Base-by-base conservation (phyloP, 1,140 invertebrate species). In the Antheraea pernyi region DNA sequence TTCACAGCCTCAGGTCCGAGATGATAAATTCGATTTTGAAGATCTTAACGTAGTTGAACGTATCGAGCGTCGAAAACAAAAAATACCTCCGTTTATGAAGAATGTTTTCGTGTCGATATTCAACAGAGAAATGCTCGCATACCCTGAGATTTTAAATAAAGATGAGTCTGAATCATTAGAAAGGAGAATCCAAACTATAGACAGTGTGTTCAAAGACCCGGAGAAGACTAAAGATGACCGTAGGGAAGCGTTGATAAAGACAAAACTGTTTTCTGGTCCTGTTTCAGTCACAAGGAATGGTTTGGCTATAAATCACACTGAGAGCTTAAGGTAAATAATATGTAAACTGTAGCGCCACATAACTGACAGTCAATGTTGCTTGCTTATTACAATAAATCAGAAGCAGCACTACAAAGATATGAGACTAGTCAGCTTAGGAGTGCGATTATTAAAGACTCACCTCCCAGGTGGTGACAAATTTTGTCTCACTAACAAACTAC, bases 61-160 rank as follows among this genome's bases (percentile, higher is more conserved):
- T 11, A 69, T 70, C 0, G 88, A 90, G 22, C 81, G 83, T 4
- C 72, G 86, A 22, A 89, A 90, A 71, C 67, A 80, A 0, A 77
- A 84, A 77, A 92, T 92, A 13, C 69, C 81, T 16, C 95, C 95
- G 0, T 96, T 96, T 74, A 93, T 91, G 36, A 96, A 95, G 78
- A 93, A 94, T 80, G 77, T 96, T 3, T 94, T 95, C 68, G n/a
- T 94, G 2, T 95, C 94, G 0, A 74, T 87, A 16, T 94, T 94
- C 76, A 94, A 96, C 76, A 80, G 80, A 0, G 94, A 96, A 59
- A 83, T 95, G 30, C 80, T 96, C 0, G 91, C 93, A 0, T 96
- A 93, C 82, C 95, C 95, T 0, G 94, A 96, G 82, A 93, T 95
- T 68, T 81, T 97, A 60, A 94, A 94, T 61, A 94, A 94, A 73